Evolutionary conservation across 2,888 invertebrate species (phyloP).

Genomic region (Habroteleia sp.): DNA sequence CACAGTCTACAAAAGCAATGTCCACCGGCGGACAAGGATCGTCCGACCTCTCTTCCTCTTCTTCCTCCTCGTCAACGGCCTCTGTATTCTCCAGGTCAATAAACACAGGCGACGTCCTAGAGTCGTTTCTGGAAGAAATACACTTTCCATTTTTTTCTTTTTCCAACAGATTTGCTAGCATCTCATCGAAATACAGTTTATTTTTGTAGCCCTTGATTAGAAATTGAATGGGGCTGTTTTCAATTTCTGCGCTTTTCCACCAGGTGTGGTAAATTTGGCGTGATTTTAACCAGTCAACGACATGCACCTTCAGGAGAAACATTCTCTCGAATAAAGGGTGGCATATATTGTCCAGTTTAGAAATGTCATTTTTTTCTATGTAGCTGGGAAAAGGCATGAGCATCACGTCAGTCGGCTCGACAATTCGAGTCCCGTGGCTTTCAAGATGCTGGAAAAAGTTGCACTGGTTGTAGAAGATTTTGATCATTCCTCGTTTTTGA

Average conservation of each 20-base stretch:
- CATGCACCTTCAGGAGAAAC: conserved; percentile 72
- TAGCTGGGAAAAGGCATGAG: conserved; percentile 74
- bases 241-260: conserved; percentile 68
- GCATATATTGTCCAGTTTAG: conserved; percentile 70
- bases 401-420: conserved; percentile 75
- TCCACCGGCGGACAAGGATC: conserved; percentile 56
- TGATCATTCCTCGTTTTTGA: conserved; percentile 69
- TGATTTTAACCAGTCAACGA: conserved; percentile 74
- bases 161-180: neutral
- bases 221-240: conserved; percentile 44
- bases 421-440: conserved; percentile 66
- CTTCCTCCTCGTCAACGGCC: conserved; percentile 20
- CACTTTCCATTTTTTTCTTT: neutral
- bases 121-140: neutral
- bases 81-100: conserved; percentile 34
- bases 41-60: conserved; percentile 45
- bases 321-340: conserved; percentile 75
- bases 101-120: conserved; percentile 13
- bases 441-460: conserved; percentile 76
- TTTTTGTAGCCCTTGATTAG: conserved; percentile 62
- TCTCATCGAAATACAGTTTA: conserved; percentile 15
- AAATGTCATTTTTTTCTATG: conserved; percentile 66
- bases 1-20: conserved; percentile 74
- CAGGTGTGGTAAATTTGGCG: conserved; percentile 67
- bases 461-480: conserved; percentile 77